phyloP scores from a whole-genome alignment of 2,888 invertebrate genomes.

The Melitaea athalia region DNA sequence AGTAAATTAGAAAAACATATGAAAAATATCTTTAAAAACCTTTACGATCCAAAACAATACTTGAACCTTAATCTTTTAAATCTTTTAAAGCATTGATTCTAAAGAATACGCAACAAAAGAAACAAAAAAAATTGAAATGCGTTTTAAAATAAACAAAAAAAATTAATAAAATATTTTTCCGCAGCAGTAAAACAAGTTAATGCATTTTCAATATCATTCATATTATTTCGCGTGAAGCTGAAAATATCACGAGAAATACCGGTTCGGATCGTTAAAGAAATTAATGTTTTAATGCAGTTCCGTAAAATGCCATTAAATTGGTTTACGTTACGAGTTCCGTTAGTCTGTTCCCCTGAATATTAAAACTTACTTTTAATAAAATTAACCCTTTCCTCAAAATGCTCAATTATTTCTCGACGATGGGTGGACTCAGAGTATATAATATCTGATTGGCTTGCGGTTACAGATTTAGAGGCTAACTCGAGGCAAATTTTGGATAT shows the following conservation, averaged over 20 bases:
- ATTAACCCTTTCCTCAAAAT: too few species aligned
- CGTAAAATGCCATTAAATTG: slow-evolving; percentile 13
- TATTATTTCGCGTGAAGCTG: background rate
- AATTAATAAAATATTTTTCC: slow-evolving; percentile 10
- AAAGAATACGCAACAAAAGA: background rate
- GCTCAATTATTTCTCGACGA: too few species aligned
- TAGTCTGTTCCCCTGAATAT: background rate
- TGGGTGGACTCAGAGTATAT: too few species aligned
- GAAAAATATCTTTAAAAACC: too few species aligned
- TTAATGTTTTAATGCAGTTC: slow-evolving; percentile 17
- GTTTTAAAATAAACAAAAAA: background rate
- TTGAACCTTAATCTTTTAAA: too few species aligned
- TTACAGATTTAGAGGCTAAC: too few species aligned
- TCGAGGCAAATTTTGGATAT: too few species aligned
- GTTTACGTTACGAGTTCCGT: background rate
- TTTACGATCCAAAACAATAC: background rate
- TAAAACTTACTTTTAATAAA: too few species aligned
- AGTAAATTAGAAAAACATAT: too few species aligned
- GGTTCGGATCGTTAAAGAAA: slow-evolving; percentile 11
- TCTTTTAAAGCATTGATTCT: background rate
- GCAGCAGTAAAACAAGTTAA: slow-evolving; percentile 3
- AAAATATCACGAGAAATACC: slow-evolving; percentile 10
- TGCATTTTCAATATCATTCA: slow-evolving; percentile 14
- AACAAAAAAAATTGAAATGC: background rate
- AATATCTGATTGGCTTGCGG: too few species aligned